These are phyloP conservation scores for Papilio elwesi DNA, from an alignment of 2,888 invertebrate genomes.

Conservation along the genomic window DNA sequence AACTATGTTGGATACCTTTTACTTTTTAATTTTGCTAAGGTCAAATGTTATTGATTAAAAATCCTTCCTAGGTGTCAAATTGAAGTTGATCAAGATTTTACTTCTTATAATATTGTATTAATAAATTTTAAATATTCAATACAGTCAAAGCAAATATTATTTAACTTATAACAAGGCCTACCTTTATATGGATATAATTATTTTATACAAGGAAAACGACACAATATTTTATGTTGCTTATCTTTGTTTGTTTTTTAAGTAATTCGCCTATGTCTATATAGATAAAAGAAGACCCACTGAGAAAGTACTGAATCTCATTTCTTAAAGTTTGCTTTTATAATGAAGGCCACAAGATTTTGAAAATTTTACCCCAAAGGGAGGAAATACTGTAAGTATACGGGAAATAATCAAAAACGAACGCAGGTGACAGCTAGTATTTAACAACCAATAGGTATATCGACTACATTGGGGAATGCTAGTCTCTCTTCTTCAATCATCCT, in stretches of 20 bases:
- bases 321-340: too few relatives aligned
- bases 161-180: not conserved
- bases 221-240: not conserved
- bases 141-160: not conserved
- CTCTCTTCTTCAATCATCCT: too few relatives aligned
- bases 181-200: not conserved
- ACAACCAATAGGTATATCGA: too few relatives aligned
- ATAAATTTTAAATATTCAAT: not conserved
- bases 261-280: not conserved
- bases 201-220: constrained; percentile 2
- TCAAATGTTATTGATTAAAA: constrained; percentile 4
- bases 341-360: too few relatives aligned
- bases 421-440: too few relatives aligned
- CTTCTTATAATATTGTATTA: not conserved
- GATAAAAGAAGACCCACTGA: too few relatives aligned
- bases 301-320: too few relatives aligned
- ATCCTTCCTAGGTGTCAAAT: constrained; percentile 2
- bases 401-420: too few relatives aligned
- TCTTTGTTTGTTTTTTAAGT: not conserved
- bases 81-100: constrained; percentile 20
- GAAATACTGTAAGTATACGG: too few relatives aligned
- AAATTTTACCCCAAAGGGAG: too few relatives aligned
- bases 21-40: not conserved
- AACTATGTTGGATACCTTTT: not conserved
- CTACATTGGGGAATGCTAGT: too few relatives aligned